Evolutionary conservation across 2,113 vertebrate genomes (phyloP).

Genomic region (Sitta europaea): DNA sequence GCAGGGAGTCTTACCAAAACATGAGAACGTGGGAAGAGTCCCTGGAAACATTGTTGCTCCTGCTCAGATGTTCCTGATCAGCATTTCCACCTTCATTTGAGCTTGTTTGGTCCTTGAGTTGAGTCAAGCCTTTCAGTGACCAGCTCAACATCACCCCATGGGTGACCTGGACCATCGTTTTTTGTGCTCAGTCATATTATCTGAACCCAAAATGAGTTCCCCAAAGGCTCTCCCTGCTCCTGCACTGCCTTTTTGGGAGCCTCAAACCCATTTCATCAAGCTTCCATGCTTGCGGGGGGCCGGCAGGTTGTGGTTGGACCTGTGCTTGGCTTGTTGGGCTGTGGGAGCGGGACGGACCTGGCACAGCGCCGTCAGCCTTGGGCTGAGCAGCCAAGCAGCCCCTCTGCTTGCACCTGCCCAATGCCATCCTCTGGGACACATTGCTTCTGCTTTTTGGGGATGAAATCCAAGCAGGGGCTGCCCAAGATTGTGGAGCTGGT

Average conservation of each 20-base stretch:
- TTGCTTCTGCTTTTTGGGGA: neutral
- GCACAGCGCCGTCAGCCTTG: neutral
- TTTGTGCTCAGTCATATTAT: neutral
- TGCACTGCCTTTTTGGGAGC: neutral
- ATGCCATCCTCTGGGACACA: neutral
- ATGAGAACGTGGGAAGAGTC: neutral
- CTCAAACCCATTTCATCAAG: constrained; percentile 22
- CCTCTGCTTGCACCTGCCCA: neutral
- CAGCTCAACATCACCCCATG: neutral
- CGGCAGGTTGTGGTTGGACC: neutral
- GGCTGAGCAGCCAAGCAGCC: neutral
- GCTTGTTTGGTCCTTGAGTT: neutral
- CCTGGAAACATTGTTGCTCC: accelerated
- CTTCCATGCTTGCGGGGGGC: neutral
- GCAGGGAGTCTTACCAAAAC: neutral
- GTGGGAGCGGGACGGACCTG: neutral
- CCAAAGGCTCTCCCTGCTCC: neutral
- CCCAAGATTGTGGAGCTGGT: neutral
- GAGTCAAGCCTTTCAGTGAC: neutral
- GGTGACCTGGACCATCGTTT: neutral
- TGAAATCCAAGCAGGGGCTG: neutral
- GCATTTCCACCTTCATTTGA: neutral
- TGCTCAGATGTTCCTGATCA: neutral
- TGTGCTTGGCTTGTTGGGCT: constrained; percentile 24
- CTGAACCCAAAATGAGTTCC: neutral